These are phyloP conservation scores for Salvelinus alpinus DNA, from an alignment of 2,113 vertebrate genomes.

Conservation along the genomic window DNA sequence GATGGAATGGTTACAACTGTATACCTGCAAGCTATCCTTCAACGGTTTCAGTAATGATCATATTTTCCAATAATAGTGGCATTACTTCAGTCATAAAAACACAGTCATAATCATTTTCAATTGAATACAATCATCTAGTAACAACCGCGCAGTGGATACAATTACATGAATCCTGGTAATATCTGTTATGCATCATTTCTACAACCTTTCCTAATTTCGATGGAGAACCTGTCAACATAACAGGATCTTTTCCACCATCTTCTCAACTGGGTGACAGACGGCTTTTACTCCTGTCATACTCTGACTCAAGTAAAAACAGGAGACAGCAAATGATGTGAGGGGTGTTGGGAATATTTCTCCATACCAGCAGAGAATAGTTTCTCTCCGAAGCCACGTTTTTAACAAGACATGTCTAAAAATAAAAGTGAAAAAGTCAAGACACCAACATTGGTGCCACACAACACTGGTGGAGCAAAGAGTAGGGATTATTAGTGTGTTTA, in stretches of 20 bases:
- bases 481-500: too few species aligned
- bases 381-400: slow-evolving; percentile 15
- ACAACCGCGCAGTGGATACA: neutral
- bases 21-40: too few species aligned
- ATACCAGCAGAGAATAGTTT: slow-evolving; percentile 15
- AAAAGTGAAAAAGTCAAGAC: neutral
- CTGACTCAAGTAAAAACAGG: slow-evolving; percentile 50
- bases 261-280: slow-evolving; percentile 48
- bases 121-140: too few species aligned
- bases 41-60: too few species aligned
- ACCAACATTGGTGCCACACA: too few species aligned
- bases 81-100: too few species aligned
- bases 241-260: slow-evolving; percentile 39
- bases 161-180: slow-evolving; percentile 44
- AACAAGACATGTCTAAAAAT: slow-evolving; percentile 23
- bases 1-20: too few species aligned
- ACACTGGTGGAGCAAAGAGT: too few species aligned
- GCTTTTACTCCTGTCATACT: slow-evolving; percentile 39
- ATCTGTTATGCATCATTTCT: slow-evolving; percentile 52
- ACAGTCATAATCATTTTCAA: too few species aligned
- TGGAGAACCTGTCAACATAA: slow-evolving; percentile 42
- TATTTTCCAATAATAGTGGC: too few species aligned
- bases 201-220: slow-evolving; percentile 48
- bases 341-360: neutral
- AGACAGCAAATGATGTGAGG: slow-evolving; percentile 21